These are phyloP conservation scores for Heliconius cydno DNA, from an alignment of 2,888 invertebrate species.

Conservation along the genomic window DNA sequence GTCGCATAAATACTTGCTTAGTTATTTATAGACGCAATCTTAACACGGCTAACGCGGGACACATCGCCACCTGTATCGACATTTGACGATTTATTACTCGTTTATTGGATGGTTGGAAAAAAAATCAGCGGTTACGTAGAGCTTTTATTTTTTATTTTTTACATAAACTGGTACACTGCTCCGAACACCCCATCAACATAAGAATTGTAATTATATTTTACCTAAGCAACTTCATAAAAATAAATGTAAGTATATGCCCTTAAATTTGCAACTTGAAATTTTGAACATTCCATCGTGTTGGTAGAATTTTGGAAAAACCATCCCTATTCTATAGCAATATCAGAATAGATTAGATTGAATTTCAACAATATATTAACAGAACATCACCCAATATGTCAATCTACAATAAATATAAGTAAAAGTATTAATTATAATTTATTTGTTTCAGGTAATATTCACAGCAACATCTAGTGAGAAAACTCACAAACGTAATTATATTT, in stretches of 20 bases:
- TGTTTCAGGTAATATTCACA: slow-evolving; percentile 13
- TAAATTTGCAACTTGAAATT: background rate
- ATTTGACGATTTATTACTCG: slow-evolving; percentile 68
- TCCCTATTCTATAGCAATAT: too few relatives aligned
- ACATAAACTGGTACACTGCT: background rate
- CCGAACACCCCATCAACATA: background rate
- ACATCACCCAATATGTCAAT: background rate
- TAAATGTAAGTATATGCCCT: too few relatives aligned
- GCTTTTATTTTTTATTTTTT: background rate
- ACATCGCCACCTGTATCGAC: slow-evolving; percentile 64
- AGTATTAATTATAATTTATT: slow-evolving; percentile 1
- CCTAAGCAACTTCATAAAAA: background rate
- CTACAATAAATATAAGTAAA: background rate
- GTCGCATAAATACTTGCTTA: slow-evolving; percentile 60
- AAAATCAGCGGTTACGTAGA: slow-evolving; percentile 1
- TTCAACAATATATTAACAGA: too few relatives aligned
- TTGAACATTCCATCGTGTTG: background rate
- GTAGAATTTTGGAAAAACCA: background rate
- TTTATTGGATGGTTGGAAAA: slow-evolving; percentile 31
- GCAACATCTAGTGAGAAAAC: background rate
- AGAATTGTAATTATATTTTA: background rate
- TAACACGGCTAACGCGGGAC: slow-evolving; percentile 64
- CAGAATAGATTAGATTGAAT: background rate
- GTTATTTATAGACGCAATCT: slow-evolving; percentile 80
- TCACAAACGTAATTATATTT: background rate